phyloP scores from a whole-genome alignment of 2,888 invertebrate genomes.

The Cheiracanthium punctorium region DNA sequence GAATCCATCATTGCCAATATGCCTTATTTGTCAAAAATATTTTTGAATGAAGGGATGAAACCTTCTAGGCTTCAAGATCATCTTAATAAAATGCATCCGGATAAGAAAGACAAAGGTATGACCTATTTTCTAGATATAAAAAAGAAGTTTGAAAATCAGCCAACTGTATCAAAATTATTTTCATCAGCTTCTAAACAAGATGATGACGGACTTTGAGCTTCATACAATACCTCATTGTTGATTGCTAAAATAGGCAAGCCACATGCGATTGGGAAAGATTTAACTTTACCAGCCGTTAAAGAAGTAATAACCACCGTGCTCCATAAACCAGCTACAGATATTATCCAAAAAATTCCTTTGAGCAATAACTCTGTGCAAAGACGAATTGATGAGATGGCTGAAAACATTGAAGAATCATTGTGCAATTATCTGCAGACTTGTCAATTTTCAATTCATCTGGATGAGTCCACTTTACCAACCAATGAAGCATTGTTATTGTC shows the following conservation, averaged over 20 bases:
- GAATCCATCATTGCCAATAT: neutral
- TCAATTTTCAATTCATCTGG: conserved; percentile 37
- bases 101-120: conserved; percentile 59
- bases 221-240: neutral
- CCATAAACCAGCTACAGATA: conserved; percentile 34
- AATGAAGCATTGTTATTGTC: conserved; percentile 33
- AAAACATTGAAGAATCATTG: conserved; percentile 42
- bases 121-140: neutral
- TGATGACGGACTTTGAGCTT: neutral
- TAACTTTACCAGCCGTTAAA: conserved; percentile 40
- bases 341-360: conserved; percentile 32
- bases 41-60: conserved; percentile 71
- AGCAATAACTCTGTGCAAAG: conserved; percentile 59
- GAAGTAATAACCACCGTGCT: conserved; percentile 32
- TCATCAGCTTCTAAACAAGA: conserved; percentile 8
- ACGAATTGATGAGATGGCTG: conserved; percentile 60
- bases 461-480: conserved; percentile 34
- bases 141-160: neutral
- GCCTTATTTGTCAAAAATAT: conserved; percentile 16
- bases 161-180: neutral
- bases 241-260: neutral
- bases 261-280: conserved; percentile 28
- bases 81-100: conserved; percentile 60
- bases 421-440: conserved; percentile 21
- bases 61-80: conserved; percentile 68